Evolutionary conservation across 1,140 invertebrate genomes (phyloP), one percentile per base, ranked within the genome.

Genomic region (Drosophila albomicans): DNA sequence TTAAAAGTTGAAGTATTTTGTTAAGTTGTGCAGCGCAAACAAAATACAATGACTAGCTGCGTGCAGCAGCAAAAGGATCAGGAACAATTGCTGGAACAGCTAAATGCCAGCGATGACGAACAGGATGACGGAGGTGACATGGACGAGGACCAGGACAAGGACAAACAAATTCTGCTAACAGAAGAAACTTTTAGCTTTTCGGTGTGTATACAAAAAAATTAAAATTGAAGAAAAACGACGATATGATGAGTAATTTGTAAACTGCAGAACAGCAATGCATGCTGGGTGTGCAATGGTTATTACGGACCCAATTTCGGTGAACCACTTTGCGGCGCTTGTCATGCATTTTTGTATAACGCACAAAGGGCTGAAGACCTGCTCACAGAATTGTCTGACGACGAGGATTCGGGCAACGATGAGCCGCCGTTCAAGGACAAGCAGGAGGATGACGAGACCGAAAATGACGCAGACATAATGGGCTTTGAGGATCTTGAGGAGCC

Each of bases 381-480:
- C 13, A 82, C 86, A 15, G 80, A 98, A 95, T 96, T 98, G 93
- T 97, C 96, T 15, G 97, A 98, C 92, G 97, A 98, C 81, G 97
- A 97, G 86, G 98, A 99, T 91, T 98, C 97, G 0, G 98, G 98
- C 3, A 99, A 98, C 91, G 98, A 99, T 92, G 97, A 99, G 91
- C 97, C 97, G n/a, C 96, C 95, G 49, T 92, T 91, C 20, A 92
- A 92, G 68, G 91, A 92, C 30, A 91, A 92, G 52, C 91, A 91
- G 20, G 92, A 96, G 96, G 91, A 90, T 56, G 91, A 92, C 45
- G 85, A 89, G 64, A 82, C 82, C 6, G 91, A 91, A n/a, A 92
- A 91, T 28, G 91, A 91, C 76, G 90, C 80, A 4, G 91, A 91
- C 16, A 89, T 89, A 1, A 89, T 89, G 85, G 85, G 85, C 7